Conservation (phyloP, 2,797 vertebrate genomes). For the Trachurus trachurus region DNA sequence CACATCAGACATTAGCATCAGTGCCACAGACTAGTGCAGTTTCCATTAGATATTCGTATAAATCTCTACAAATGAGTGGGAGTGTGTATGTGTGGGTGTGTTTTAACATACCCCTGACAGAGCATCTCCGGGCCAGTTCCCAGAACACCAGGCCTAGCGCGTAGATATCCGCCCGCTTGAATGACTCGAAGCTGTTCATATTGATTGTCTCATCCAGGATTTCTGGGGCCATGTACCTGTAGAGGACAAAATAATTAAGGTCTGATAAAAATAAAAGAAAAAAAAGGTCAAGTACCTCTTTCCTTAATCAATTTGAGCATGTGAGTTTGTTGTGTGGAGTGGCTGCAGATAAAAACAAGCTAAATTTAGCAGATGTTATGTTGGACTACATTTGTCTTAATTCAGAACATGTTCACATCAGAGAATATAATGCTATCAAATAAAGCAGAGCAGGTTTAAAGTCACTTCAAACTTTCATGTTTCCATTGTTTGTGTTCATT, state of each 20-base stretch:
- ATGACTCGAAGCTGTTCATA: constrained; percentile 93
- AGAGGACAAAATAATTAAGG: constrained; percentile 75
- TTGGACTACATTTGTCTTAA: too few relatives aligned
- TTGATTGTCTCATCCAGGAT: constrained; percentile 96
- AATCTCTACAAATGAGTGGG: neutral
- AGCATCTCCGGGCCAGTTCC: constrained; percentile 95
- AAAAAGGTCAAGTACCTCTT: neutral
- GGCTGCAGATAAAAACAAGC: too few relatives aligned
- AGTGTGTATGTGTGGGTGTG: neutral
- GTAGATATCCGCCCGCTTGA: constrained; percentile 97
- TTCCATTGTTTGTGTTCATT: constrained; percentile 12
- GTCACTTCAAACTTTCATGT: neutral
- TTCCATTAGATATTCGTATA: neutral
- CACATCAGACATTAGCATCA: neutral
- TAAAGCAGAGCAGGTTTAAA: neutral
- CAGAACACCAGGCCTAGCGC: constrained; percentile 96
- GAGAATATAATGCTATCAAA: neutral
- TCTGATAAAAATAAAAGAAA: constrained; percentile 49
- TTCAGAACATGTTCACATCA: neutral
- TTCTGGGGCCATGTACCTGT: constrained; percentile 98
- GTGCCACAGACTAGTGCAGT: neutral
- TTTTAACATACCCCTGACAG: constrained; percentile 88
- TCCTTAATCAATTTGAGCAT: constrained; percentile 11
- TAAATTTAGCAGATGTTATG: too few relatives aligned
- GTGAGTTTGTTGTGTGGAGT: neutral